Evolutionary conservation across 2,888 invertebrate species (phyloP).

Genomic region (Lysandra coridon): DNA sequence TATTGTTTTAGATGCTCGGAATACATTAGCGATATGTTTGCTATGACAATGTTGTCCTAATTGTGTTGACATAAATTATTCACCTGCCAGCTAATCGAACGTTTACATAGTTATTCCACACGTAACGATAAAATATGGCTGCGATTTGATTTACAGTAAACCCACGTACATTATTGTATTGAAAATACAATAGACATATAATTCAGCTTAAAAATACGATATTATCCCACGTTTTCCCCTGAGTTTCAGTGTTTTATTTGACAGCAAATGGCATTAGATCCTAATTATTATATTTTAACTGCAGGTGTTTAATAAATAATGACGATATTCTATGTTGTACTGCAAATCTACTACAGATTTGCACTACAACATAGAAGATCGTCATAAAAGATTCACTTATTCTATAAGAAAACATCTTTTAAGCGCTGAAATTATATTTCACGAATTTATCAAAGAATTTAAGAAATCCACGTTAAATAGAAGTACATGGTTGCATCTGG

Average conservation of each 20-base stretch:
- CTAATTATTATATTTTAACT: neutral
- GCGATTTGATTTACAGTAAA: neutral
- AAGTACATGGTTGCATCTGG: conserved; percentile 31
- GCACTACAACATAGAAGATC: neutral
- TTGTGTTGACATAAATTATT: conserved; percentile 27
- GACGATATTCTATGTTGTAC: no score
- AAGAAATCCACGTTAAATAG: conserved; percentile 25
- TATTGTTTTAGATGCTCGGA: conserved; percentile 35
- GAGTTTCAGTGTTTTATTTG: neutral
- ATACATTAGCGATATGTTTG: conserved; percentile 31
- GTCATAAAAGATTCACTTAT: neutral
- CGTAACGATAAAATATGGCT: neutral
- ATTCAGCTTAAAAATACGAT: no score
- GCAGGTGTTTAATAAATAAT: neutral
- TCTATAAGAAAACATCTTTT: conserved; percentile 6
- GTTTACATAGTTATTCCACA: conserved; percentile 23
- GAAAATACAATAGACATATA: neutral
- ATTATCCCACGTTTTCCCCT: neutral
- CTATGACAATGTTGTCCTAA: conserved; percentile 31
- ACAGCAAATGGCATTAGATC: neutral
- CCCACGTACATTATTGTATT: neutral
- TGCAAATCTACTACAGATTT: neutral
- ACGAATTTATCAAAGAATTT: conserved; percentile 20
- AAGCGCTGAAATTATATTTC: conserved; percentile 11
- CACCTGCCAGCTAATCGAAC: conserved; percentile 27